Evolutionary conservation across 2,797 vertebrate genomes (phyloP), one percentile per base, ranked within the genome.

Genomic region (Tachyglossus aculeatus): DNA sequence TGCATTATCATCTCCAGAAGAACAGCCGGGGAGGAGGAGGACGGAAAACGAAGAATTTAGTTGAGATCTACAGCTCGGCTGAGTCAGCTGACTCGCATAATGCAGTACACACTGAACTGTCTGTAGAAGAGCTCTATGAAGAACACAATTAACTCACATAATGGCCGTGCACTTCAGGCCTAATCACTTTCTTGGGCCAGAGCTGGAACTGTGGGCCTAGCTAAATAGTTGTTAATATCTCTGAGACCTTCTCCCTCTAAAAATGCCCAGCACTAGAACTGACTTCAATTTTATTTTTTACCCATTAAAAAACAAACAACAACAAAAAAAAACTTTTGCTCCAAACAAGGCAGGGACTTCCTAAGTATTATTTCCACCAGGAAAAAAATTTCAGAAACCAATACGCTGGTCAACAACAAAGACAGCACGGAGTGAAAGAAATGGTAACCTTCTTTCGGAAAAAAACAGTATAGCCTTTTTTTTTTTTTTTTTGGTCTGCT

Each of bases 1-100:
- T 29, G 14, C 34, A 39, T 18, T 24, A 22, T 25, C 16, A 27
- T 33, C 32, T 5, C 34, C 21, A 10, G 11, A 29, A 66, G 67
- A 60, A 55, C 33, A 3, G 45, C 37, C 51, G 13, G 54, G 71
- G 73, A 31, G 58, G 39, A 67, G 66, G 44, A 67, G 22, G 56
- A 85, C 44, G 37, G 22, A 11, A 85, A 85, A 62, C 82, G 52
- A 74, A 76, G 59, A 33, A 76, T 74, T 73, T 54, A 9, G 25
- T 44, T 43, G 47, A 58, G 55, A 60, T 65, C 68, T 45, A 34
- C 48, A 63, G 66, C 71, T 55, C 53, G 67, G 61, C 50, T 36
- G 32, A 59, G 74, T 82, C 84, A 78, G 77, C 78, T 81, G 90
- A 86, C 75, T 69, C 15, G 71, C 47, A 55, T 74, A 51, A 66